These are phyloP conservation scores for Malacosoma neustria DNA, from an alignment of 2,888 invertebrate species.

Conservation along the genomic window DNA sequence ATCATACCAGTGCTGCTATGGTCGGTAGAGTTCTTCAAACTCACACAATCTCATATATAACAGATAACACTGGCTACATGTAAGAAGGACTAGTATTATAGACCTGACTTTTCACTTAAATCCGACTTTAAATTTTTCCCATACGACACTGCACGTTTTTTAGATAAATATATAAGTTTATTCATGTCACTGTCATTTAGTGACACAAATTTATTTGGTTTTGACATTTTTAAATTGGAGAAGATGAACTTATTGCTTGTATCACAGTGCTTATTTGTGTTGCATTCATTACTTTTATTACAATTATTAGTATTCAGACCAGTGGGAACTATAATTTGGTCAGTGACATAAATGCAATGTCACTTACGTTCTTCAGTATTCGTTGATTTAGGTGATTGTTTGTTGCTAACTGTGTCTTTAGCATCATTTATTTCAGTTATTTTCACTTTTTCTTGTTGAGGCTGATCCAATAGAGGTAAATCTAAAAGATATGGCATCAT, in stretches of 20 bases:
- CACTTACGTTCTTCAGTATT: slow-evolving; percentile 50
- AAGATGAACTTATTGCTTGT: slow-evolving; percentile 27
- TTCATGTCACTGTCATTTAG: slow-evolving; percentile 38
- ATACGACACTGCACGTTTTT: background rate
- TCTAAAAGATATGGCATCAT: slow-evolving; percentile 66
- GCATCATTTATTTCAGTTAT: slow-evolving; percentile 18
- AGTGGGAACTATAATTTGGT: slow-evolving; percentile 17
- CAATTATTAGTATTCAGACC: slow-evolving; percentile 21
- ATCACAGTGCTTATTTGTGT: slow-evolving; percentile 39
- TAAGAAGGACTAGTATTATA: too few species aligned
- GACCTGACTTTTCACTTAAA: too few species aligned
- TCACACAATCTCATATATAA: too few species aligned
- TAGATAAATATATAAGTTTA: slow-evolving; percentile 7
- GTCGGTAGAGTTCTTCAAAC: too few species aligned
- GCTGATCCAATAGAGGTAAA: slow-evolving; percentile 43
- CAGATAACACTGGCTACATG: too few species aligned
- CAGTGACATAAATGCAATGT: slow-evolving; percentile 23
- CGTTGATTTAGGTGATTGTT: slow-evolving; percentile 17
- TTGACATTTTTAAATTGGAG: slow-evolving; percentile 34
- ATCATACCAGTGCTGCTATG: too few species aligned
- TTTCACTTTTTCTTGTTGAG: background rate
- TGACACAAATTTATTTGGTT: slow-evolving; percentile 25
- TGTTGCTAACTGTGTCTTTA: slow-evolving; percentile 13
- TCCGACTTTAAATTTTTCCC: too few species aligned
- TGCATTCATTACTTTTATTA: too few species aligned